A percentile compares a stretch with the other conserved stretches of the same genome.
Conservation (phyloP, 2,797 vertebrate species). For the Tadarida brasiliensis region DNA sequence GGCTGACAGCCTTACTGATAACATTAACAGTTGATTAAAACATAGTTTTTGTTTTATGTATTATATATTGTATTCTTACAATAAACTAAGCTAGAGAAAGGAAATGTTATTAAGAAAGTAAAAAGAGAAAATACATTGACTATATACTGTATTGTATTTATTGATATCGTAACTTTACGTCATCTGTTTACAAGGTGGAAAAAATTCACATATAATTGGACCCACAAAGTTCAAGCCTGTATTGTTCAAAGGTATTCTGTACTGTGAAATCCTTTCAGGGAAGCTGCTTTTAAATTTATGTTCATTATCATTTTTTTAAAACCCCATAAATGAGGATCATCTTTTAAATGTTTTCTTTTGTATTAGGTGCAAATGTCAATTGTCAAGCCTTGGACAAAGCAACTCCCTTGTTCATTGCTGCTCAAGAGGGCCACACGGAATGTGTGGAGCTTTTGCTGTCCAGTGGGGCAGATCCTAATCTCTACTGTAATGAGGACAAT, state of each 20-base stretch:
- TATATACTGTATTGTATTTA: not conserved
- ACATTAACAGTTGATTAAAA: not conserved
- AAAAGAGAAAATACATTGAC: not conserved
- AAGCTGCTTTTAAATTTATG: constrained; percentile 35
- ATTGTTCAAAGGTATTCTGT: not conserved
- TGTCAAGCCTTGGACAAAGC: constrained; percentile 94
- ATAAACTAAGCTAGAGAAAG: not conserved
- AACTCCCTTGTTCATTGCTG: constrained; percentile 95
- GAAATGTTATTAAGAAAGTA: not conserved
- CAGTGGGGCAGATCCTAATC: constrained; percentile 92
- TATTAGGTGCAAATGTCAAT: constrained; percentile 93
- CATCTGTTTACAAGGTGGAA: not conserved
- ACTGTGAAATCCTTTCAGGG: constrained; percentile 56
- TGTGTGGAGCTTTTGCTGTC: constrained; percentile 93
- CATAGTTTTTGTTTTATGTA: not conserved
- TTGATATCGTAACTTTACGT: not conserved
- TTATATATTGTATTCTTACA: not conserved
- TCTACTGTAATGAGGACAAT: constrained; percentile 92
- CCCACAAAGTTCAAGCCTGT: not conserved
- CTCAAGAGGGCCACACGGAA: constrained; percentile 93
- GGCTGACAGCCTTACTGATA: not conserved
- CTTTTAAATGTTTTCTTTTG: constrained; percentile 67
- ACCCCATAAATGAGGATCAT: not conserved
- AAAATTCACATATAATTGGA: not conserved
- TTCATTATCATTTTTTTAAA: constrained; percentile 1